Evolutionary conservation across 2,113 vertebrate species (phyloP), one percentile per base, ranked within the genome.

Genomic region (Polypterus senegalus): DNA sequence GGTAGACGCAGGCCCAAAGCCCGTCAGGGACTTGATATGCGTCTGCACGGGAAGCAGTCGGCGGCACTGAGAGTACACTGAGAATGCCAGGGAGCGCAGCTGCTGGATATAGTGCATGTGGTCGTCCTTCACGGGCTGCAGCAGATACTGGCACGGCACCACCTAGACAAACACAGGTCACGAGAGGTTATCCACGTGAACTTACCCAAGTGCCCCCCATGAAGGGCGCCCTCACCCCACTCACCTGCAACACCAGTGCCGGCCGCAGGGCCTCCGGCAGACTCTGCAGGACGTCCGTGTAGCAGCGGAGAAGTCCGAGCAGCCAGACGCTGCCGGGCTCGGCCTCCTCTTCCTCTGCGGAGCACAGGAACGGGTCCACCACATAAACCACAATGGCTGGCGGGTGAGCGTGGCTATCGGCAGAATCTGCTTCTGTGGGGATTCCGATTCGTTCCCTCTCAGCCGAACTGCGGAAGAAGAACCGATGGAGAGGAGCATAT

Each of bases 11-110:
- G 95, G 93, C 55, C 95, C 95, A 55, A 98, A 98, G 63, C 95
- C 95, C 0, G 95, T 98, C 70, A 98, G 89, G n/a, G 94, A 92
- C 71, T 91, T 96, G 69, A 98, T 94, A 79, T 93, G 90, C 10
- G 89, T 93, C 81, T 93, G 91, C 1, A 89, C 89, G 66, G 92
- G 89, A 64, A 96, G 71, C 0, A 92, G 88, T 9, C 93, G 87
- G 67, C 92, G 81, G 82, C 95, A 95, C 58, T 96, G 95, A 69
- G 93, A 94, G 81, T 97, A 97, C 74, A 93, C 89, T 0, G 92
- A 97, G 70, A 98, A 98, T 0, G 94, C 92, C 87, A 97, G 70
- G 54, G 95, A 95, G 70, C 97, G 94, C 76, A 98, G 88, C 78
- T 94, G 93, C 66, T 98, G 95, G 67, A 97, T 88, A 74, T 96